phyloP scores from a whole-genome alignment of 2,888 invertebrate species.

The Sisyra terminalis region DNA sequence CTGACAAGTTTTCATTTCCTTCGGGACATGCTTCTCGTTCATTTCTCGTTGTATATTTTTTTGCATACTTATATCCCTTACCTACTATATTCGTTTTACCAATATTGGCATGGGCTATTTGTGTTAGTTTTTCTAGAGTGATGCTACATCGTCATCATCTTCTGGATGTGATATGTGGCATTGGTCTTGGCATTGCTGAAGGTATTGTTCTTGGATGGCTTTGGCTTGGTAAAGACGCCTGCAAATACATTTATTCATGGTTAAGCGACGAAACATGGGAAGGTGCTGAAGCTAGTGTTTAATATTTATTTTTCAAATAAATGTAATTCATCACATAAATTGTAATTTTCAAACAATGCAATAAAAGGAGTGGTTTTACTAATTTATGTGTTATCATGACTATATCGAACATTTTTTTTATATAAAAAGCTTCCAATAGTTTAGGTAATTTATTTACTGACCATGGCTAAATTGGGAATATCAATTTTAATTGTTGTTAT shows the following conservation, averaged over 20 bases:
- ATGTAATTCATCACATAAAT: too few relatives aligned
- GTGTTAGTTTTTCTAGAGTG: conserved; percentile 64
- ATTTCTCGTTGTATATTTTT: conserved; percentile 55
- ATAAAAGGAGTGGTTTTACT: too few relatives aligned
- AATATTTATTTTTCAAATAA: conserved; percentile 12
- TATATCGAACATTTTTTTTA: too few relatives aligned
- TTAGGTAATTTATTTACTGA: too few relatives aligned
- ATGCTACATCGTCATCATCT: conserved; percentile 75
- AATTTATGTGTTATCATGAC: too few relatives aligned
- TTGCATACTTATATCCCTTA: conserved; percentile 45
- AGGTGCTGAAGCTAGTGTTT: conserved; percentile 54
- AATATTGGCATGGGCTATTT: conserved; percentile 54
- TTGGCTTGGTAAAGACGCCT: conserved; percentile 51
- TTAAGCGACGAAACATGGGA: conserved; percentile 50
- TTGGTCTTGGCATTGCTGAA: conserved; percentile 53
- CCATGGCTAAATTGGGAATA: too few relatives aligned
- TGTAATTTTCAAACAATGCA: too few relatives aligned
- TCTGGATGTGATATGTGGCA: conserved; percentile 66
- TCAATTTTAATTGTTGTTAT: too few relatives aligned
- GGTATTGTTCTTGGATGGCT: conserved; percentile 43
- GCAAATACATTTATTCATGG: conserved; percentile 38
- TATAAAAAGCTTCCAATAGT: too few relatives aligned
- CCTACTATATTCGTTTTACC: conserved; percentile 41
- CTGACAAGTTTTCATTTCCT: conserved; percentile 86
- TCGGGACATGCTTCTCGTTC: conserved; percentile 88